phyloP scores from a whole-genome alignment of 2,113 vertebrate species.

The Isurus oxyrinchus region DNA sequence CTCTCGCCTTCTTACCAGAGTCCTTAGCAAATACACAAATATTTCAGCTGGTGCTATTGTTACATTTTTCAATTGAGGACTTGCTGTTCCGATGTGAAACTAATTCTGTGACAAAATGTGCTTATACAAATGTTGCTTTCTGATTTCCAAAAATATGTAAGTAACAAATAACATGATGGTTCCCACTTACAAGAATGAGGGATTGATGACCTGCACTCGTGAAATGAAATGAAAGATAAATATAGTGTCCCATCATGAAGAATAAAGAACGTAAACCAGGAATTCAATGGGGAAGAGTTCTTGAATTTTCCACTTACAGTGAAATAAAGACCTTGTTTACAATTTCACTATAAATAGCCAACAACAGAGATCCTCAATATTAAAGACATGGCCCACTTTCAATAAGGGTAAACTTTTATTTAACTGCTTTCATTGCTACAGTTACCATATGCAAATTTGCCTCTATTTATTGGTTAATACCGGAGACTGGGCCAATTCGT shows the following conservation, averaged over 20 bases:
- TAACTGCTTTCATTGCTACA: not conserved
- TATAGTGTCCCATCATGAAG: not conserved
- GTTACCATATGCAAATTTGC: not conserved
- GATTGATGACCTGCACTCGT: not conserved
- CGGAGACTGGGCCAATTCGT: not conserved
- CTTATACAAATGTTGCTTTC: not conserved
- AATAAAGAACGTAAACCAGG: not conserved
- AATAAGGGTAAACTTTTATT: not conserved
- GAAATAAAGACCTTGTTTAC: not conserved
- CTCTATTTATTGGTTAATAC: not conserved
- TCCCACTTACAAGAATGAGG: not conserved
- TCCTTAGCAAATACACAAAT: not conserved
- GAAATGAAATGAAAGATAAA: not conserved
- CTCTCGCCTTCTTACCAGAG: not conserved
- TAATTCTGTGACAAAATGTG: not conserved
- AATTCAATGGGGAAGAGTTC: not conserved
- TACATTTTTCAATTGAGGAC: not conserved
- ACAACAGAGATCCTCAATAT: not conserved
- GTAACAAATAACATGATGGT: not conserved
- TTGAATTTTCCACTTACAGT: not conserved
- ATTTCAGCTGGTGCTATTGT: not conserved
- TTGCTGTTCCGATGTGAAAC: not conserved
- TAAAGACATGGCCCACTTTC: not conserved
- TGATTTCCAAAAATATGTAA: not conserved
- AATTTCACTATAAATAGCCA: not conserved